These are phyloP conservation scores for Ceyx melanurus DNA, from an alignment of 2,113 vertebrate genomes.

Conservation along the genomic window DNA sequence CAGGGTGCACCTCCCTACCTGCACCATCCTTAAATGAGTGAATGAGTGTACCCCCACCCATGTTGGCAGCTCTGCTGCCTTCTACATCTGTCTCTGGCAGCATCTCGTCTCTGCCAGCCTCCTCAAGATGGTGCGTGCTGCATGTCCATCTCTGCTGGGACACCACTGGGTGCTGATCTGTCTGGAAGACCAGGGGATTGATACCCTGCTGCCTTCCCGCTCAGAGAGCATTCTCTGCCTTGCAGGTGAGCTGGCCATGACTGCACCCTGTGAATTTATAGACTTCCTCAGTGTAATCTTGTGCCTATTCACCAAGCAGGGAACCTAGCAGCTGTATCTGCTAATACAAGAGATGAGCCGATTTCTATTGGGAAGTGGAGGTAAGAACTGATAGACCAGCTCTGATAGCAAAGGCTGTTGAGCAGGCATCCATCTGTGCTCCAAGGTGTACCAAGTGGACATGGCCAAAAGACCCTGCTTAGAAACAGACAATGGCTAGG, in stretches of 20 bases:
- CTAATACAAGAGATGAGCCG: not conserved
- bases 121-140: not conserved
- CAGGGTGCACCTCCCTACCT: not conserved
- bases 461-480: not conserved
- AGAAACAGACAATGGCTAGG: not conserved
- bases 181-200: not conserved
- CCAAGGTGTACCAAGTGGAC: not conserved
- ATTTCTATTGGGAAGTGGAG: not conserved
- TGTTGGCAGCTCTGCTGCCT: not conserved
- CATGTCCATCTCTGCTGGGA: not conserved
- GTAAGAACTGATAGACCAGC: not conserved
- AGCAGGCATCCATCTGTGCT: not conserved
- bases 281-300: not conserved
- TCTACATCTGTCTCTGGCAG: not conserved
- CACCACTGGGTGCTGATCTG: not conserved
- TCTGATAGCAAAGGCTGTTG: not conserved
- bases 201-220: not conserved
- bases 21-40: not conserved
- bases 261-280: not conserved
- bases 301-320: not conserved
- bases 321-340: not conserved
- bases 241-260: not conserved
- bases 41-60: not conserved
- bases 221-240: rapidly evolving
- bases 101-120: not conserved